Evolutionary conservation across 2,888 invertebrate species (phyloP).

Genomic region (Coecobrya sp.): DNA sequence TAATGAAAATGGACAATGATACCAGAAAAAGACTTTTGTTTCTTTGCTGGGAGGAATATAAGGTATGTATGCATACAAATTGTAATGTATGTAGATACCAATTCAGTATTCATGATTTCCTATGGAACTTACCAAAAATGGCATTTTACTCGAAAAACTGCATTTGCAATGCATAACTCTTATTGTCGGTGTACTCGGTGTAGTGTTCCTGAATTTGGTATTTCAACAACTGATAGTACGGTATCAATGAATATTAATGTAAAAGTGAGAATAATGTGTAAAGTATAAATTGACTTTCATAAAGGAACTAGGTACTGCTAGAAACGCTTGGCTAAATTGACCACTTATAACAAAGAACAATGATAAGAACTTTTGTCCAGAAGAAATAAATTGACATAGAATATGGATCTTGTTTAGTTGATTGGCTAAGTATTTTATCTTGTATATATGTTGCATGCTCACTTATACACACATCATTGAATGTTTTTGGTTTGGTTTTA

Average conservation of each 20-base stretch:
- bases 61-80: not conserved
- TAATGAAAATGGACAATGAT: conserved; percentile 45
- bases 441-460: not conserved
- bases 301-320: not conserved
- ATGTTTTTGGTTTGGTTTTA: not conserved
- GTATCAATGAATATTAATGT: conserved; percentile 4
- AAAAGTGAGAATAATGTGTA: not conserved
- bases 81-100: not conserved
- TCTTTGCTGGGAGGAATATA: not conserved
- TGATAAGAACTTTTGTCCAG: conserved; percentile 5
- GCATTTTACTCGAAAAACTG: not conserved
- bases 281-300: conserved; percentile 55
- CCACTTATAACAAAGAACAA: not conserved
- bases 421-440: conserved; percentile 29
- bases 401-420: conserved; percentile 58
- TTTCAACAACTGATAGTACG: not conserved
- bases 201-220: not conserved
- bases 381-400: conserved; percentile 26
- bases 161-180: not conserved
- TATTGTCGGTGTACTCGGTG: not conserved
- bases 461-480: not conserved
- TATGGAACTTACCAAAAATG: not conserved
- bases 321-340: not conserved
- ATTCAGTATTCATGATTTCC: conserved; percentile 3
- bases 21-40: too few species aligned